A percentile compares a stretch with the other conserved stretches of the same genome.
Evolutionary conservation across 2,113 vertebrate genomes (phyloP).

Genomic region (Mola mola): DNA sequence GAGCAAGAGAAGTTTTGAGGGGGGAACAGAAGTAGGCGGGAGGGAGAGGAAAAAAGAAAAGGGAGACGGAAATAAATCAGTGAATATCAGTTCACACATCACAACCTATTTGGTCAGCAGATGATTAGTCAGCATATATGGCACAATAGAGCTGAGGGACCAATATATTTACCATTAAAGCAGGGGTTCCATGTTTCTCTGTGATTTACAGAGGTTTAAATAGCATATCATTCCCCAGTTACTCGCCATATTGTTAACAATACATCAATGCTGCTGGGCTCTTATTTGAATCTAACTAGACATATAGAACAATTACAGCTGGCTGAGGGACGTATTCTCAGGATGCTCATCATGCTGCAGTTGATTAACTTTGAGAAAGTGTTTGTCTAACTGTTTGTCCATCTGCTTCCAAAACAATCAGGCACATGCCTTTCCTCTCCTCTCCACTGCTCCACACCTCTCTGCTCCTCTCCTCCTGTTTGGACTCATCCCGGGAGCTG

Average conservation of each 20-base stretch:
- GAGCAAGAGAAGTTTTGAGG: slow-evolving; percentile 27
- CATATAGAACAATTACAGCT: slow-evolving; percentile 65
- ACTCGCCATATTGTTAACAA: slow-evolving; percentile 72
- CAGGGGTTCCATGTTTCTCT: slow-evolving; percentile 62
- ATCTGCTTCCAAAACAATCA: slow-evolving; percentile 71
- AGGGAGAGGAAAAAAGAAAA: slow-evolving; percentile 3
- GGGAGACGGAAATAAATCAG: slow-evolving; percentile 64
- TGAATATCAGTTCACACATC: slow-evolving; percentile 68
- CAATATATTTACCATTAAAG: slow-evolving; percentile 74
- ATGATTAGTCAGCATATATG: slow-evolving; percentile 71
- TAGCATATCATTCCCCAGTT: slow-evolving; percentile 74
- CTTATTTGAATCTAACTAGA: slow-evolving; percentile 72
- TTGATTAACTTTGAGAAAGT: slow-evolving; percentile 70
- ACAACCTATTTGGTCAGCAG: slow-evolving; percentile 63
- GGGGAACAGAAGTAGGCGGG: not conserved
- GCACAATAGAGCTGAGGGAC: slow-evolving; percentile 63
- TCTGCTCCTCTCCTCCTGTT: slow-evolving; percentile 5
- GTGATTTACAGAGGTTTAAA: slow-evolving; percentile 74
- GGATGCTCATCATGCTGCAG: slow-evolving; percentile 61
- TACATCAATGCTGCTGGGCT: slow-evolving; percentile 63
- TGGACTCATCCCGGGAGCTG: slow-evolving; percentile 39
- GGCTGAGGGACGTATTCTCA: slow-evolving; percentile 51
- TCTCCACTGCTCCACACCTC: not conserved
- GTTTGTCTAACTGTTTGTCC: slow-evolving; percentile 72
- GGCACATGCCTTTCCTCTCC: slow-evolving; percentile 33